phyloP scores from a whole-genome alignment of 1,140 invertebrate genomes.

The Calliphora vicina region DNA sequence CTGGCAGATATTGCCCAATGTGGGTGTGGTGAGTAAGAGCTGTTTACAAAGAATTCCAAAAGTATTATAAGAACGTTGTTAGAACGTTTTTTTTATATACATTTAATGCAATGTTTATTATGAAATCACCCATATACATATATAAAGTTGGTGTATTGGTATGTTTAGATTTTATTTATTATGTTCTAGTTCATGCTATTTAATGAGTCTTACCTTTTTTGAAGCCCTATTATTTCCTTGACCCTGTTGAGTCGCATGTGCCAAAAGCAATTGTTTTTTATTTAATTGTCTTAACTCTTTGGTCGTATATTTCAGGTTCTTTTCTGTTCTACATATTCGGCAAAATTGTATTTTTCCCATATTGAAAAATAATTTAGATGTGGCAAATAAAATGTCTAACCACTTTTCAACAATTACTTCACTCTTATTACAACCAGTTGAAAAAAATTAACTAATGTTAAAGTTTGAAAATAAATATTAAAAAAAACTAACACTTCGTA shows the following conservation, averaged over 20 bases:
- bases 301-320: conserved; percentile 38
- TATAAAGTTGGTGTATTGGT: background rate
- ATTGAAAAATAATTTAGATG: background rate
- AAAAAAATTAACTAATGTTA: background rate
- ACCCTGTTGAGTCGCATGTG: background rate
- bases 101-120: background rate
- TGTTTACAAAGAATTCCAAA: background rate
- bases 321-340: conserved; percentile 39
- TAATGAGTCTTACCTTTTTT: conserved; percentile 4
- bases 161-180: background rate
- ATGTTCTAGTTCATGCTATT: background rate
- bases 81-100: background rate
- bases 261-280: background rate
- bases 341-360: conserved; percentile 34
- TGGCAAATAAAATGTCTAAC: background rate
- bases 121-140: background rate
- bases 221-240: background rate
- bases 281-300: conserved; percentile 36
- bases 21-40: conserved; percentile 28
- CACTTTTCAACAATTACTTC: background rate
- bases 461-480: background rate
- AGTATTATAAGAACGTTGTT: background rate
- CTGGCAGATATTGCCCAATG: conserved; percentile 39
- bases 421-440: background rate
- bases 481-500: background rate